These are phyloP conservation scores for Metridium senile DNA, from an alignment of 92 coral and sea anemone species.

Conservation along the genomic window DNA sequence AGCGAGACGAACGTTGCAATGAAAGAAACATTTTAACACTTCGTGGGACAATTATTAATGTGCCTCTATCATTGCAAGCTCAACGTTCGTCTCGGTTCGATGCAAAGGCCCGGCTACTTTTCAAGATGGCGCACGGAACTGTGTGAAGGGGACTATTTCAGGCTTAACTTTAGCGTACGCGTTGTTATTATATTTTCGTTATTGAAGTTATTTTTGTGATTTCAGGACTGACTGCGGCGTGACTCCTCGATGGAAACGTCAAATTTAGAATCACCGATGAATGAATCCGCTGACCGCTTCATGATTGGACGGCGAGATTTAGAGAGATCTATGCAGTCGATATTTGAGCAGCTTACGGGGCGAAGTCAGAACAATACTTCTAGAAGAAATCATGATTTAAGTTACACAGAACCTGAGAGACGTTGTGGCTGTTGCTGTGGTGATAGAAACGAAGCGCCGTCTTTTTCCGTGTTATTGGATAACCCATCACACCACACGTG, in stretches of 20 bases:
- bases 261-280: not conserved
- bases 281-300: not conserved
- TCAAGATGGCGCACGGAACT: too few relatives aligned
- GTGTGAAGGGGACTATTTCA: too few relatives aligned
- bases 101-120: too few relatives aligned
- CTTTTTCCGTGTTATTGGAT: slow-evolving; percentile 15
- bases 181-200: too few relatives aligned
- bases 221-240: not conserved
- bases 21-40: too few relatives aligned
- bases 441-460: not conserved
- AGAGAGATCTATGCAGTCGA: slow-evolving; percentile 6
- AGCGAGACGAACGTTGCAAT: too few relatives aligned
- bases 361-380: not conserved
- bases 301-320: not conserved
- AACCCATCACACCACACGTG: not conserved
- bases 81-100: too few relatives aligned
- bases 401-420: not conserved
- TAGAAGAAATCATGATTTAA: not conserved
- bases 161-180: too few relatives aligned
- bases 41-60: too few relatives aligned
- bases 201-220: too few relatives aligned
- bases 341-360: not conserved
- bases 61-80: too few relatives aligned
- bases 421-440: not conserved
- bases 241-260: not conserved